phyloP scores from a whole-genome alignment of 2,888 invertebrate species.

The Phytoseiulus persimilis region DNA sequence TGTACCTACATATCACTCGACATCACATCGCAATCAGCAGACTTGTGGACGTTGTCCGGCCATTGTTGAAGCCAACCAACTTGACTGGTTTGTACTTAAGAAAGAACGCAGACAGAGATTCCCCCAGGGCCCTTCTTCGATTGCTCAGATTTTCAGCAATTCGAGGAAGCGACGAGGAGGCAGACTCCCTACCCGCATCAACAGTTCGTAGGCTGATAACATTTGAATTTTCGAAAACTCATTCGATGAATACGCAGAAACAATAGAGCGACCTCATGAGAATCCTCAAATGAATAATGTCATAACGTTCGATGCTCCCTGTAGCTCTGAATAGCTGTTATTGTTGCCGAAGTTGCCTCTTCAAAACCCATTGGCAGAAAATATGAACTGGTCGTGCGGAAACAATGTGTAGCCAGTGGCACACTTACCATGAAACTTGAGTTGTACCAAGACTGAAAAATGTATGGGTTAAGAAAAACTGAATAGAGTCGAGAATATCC shows the following conservation, averaged over 20 bases:
- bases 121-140: not conserved
- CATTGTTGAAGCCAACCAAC: slow-evolving; percentile 5
- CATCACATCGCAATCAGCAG: slow-evolving; percentile 13
- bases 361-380: not conserved
- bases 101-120: not conserved
- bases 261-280: not conserved
- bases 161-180: not conserved
- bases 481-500: not conserved
- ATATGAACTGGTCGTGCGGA: not conserved
- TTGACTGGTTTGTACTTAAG: slow-evolving; percentile 5
- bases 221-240: not conserved
- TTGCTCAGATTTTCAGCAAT: not conserved
- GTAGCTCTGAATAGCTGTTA: not conserved
- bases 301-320: not conserved
- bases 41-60: not conserved
- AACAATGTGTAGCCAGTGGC: not conserved
- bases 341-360: too few species aligned
- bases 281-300: not conserved
- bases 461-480: not conserved
- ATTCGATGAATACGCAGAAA: not conserved
- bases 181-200: not conserved
- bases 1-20: slow-evolving; percentile 36
- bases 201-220: not conserved
- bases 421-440: not conserved
- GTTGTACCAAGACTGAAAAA: not conserved